Base-by-base conservation (phyloP, 2,888 invertebrate genomes). In the Caradrina kadenii region DNA sequence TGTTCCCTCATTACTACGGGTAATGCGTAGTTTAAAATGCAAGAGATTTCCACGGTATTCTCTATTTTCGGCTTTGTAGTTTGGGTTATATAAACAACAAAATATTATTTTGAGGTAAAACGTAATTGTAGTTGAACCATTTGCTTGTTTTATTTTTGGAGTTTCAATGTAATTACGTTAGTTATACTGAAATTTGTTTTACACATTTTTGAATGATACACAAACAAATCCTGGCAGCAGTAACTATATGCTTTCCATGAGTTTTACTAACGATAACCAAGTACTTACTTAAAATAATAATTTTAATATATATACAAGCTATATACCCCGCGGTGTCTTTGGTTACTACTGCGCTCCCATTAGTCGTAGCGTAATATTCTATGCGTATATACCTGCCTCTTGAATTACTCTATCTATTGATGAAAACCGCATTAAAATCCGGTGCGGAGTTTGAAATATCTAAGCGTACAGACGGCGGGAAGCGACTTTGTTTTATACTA, bases 21-120 rank as follows among this genome's bases (percentile, higher is more conserved):
- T 85, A 81, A 86, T 82, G 73, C 59, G 82, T 80, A 82, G 81
- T 86, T 84, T 81, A 82, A 86, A 82, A 82, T 83, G 76, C 76
- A 77, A 75, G 79, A 79, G 81, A 76, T 79, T 79, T 60, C 65
- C 71, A 50, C 65, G 69, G 35, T 61, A 53, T 59, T 22, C 62
- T 42, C 53, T 71, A 69, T 75, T 73, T 77, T 71, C 11, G 49
- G 61, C 48, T 61, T 52, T 62, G 63, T 68, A 72, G 69, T 80
- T 79, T 74, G 74, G 52, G 63, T 53, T 55, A n/a, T n/a, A n/a
- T n/a, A 49, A 54, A 22, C 21, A 55, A 63, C 56, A 59, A 74
- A 76, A 82, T 76, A 58, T 69, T 66, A 55, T 70, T 63, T 69
- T 82, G 48, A 61, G 49, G 50, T 59, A 15, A 10, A 65, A 70